Percentiles rank a stretch among this genome's conserved stretches.
Evolutionary conservation across 2,113 vertebrate genomes (phyloP).

Genomic region (Erpornis zantholeuca): DNA sequence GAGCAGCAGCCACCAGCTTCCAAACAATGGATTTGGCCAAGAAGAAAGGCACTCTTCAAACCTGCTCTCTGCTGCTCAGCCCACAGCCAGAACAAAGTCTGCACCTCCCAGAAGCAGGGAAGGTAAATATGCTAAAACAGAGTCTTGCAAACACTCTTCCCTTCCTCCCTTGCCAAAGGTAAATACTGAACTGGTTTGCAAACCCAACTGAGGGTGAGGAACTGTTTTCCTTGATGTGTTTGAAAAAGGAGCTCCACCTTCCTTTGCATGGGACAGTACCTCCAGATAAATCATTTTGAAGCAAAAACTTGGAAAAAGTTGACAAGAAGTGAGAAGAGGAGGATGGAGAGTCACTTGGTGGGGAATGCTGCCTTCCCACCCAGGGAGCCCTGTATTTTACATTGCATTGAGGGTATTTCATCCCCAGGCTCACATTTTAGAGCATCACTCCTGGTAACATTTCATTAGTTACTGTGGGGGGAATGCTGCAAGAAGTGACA

Average conservation of each 20-base stretch:
- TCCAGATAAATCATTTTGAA: background rate
- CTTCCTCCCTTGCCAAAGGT: background rate
- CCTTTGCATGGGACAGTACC: background rate
- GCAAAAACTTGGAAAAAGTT: background rate
- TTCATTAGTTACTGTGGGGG: background rate
- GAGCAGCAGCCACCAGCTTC: background rate
- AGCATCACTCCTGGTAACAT: rapidly evolving
- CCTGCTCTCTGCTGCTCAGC: background rate
- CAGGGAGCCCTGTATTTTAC: background rate
- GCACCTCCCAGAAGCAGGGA: background rate
- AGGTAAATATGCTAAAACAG: background rate
- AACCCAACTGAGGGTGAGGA: background rate
- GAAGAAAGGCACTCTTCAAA: background rate
- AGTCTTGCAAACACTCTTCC: background rate
- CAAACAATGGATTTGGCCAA: background rate
- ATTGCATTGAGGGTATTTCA: background rate
- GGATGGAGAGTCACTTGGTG: background rate
- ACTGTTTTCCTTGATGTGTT: background rate
- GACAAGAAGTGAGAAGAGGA: background rate
- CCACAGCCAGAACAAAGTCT: constrained; percentile 8
- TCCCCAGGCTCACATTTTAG: background rate
- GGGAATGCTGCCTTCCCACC: background rate
- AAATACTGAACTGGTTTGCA: background rate
- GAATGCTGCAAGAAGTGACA: background rate
- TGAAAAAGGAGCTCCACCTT: background rate